Conservation (phyloP, 2,888 invertebrate species). For the Sthenelais limicola region DNA sequence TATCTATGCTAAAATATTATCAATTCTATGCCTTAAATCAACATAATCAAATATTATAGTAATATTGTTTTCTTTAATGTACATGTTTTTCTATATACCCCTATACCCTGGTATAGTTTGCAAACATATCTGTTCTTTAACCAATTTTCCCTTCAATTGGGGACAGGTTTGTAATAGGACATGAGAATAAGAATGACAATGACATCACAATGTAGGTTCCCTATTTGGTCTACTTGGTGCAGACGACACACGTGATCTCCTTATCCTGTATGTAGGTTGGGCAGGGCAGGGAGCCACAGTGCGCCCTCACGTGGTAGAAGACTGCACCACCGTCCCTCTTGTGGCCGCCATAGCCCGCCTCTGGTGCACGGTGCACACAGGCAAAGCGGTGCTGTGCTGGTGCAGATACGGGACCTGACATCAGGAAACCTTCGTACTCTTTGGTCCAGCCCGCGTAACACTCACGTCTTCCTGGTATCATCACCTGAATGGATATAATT, state of each 20-base stretch:
- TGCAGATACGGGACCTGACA: slow-evolving; percentile 12
- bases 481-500: no score
- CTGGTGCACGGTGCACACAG: slow-evolving; percentile 13
- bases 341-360: slow-evolving; percentile 2
- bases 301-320: slow-evolving; percentile 28
- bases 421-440: slow-evolving; percentile 36
- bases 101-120: no score
- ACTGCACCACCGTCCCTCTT: slow-evolving; percentile 14
- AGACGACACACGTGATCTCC: slow-evolving; percentile 31
- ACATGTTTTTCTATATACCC: no score
- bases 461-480: slow-evolving; percentile 29
- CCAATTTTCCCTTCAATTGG: no score
- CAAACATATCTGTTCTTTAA: no score
- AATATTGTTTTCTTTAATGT: no score
- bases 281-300: slow-evolving; percentile 33
- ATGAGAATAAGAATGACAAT: no score
- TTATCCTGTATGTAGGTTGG: slow-evolving; percentile 29
- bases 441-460: slow-evolving; percentile 32
- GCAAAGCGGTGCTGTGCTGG: slow-evolving; percentile 35
- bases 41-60: no score
- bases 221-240: slow-evolving; percentile 35
- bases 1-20: no score
- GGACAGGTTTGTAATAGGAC: no score
- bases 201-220: no score
- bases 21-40: no score